Evolutionary conservation across 2,888 invertebrate genomes (phyloP).

Genomic region (Minunthozetes semirufus): DNA sequence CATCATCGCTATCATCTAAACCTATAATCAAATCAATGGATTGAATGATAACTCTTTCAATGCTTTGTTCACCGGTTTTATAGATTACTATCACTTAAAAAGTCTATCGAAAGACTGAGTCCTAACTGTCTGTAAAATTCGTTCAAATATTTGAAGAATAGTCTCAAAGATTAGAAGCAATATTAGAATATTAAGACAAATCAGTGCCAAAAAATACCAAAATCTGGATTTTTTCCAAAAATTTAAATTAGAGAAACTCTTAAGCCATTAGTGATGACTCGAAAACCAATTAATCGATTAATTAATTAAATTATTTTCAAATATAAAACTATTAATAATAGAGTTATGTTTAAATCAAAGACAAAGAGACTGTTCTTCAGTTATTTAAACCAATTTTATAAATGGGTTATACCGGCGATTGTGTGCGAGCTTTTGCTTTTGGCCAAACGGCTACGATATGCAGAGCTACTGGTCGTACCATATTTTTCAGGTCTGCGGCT

Average conservation of each 20-base stretch:
- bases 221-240: too few relatives aligned
- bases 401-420: conserved; percentile 29
- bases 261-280: too few relatives aligned
- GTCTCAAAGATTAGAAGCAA: neutral
- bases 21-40: conserved; percentile 12
- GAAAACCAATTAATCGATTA: neutral
- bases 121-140: neutral
- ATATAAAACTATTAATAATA: neutral
- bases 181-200: too few relatives aligned
- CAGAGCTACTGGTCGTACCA: neutral
- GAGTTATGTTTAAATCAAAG: neutral
- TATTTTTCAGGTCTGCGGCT: conserved; percentile 13
- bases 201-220: too few relatives aligned
- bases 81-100: neutral
- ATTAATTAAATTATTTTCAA: neutral
- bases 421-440: conserved; percentile 38
- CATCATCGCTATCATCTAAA: conserved; percentile 41
- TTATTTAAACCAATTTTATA: neutral
- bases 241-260: neutral
- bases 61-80: neutral
- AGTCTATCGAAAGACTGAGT: neutral
- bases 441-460: conserved; percentile 30
- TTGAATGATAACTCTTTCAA: neutral
- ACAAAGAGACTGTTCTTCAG: neutral
- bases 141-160: neutral